phyloP scores from a whole-genome alignment of 1,140 invertebrate species.

The Idris sp. region DNA sequence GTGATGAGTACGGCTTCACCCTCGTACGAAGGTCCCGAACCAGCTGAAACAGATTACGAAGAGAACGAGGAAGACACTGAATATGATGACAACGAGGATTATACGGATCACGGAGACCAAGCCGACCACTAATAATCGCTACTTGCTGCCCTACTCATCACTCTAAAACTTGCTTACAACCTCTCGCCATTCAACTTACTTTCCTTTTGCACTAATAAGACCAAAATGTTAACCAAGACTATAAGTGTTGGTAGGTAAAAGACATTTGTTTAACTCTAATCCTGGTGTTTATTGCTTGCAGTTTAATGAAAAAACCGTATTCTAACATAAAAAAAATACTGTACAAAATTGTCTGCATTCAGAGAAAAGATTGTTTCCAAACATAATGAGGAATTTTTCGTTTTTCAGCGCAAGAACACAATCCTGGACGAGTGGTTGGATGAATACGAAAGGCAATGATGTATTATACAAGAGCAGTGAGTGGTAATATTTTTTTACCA shows the following conservation, averaged over 20 bases:
- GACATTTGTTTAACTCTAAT: slow-evolving; percentile 18
- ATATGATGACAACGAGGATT: slow-evolving; percentile 68
- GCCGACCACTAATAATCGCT: slow-evolving; percentile 75
- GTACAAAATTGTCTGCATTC: too few relatives aligned
- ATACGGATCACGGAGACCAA: slow-evolving; percentile 74
- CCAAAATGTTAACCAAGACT: slow-evolving; percentile 51
- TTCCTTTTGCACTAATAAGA: slow-evolving; percentile 64
- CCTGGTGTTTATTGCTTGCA: too few relatives aligned
- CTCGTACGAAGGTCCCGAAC: slow-evolving; percentile 74
- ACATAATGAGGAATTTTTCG: neutral
- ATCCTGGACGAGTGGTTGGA: slow-evolving; percentile 73
- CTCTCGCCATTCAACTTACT: slow-evolving; percentile 63
- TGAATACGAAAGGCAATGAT: slow-evolving; percentile 66
- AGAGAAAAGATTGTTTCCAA: neutral
- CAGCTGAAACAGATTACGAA: slow-evolving; percentile 76
- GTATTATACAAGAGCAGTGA: slow-evolving; percentile 60
- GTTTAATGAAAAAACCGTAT: too few relatives aligned
- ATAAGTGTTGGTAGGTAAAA: slow-evolving; percentile 60
- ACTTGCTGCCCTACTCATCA: slow-evolving; percentile 71
- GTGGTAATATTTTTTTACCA: slow-evolving; percentile 58
- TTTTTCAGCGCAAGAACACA: slow-evolving; percentile 70
- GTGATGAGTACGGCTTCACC: slow-evolving; percentile 70
- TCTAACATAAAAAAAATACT: neutral
- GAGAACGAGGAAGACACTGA: slow-evolving; percentile 71
- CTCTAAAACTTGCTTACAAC: slow-evolving; percentile 56